Base-by-base conservation (phyloP, 2,113 vertebrate species). In the Ptychochromis oligacanthus region DNA sequence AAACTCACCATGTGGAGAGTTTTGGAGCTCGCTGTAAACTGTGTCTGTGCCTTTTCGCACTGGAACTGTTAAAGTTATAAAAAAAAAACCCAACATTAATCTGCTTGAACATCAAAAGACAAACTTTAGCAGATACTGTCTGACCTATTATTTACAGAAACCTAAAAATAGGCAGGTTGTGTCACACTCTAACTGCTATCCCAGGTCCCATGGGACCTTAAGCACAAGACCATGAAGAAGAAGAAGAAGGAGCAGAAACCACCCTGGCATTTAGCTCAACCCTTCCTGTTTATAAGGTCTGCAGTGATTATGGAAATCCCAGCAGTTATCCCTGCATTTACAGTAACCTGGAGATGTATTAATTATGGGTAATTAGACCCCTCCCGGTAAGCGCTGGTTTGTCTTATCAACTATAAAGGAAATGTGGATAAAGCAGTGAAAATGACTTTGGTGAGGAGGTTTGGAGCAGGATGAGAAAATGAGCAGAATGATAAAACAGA, bases 1-100 rank as follows among this genome's bases (percentile, higher is more conserved):
- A 36, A 43, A 89, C 93, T 94, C 88, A 96, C 95, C 95, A 38
- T 87, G 86, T 62, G 90, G 59, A 70, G 92, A 64, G 77, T 92
- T 95, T 83, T 95, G 94, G 62, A 96, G 93, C 88, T 96, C 96
- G 40, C 93, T 96, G 95, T 96, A 96, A 54, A 96, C 95, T 0
- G 96, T 96, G 57, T 96, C 95, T 17, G 95, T 96, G 77, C 95
- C 95, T 94, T 93, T 95, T 77, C 74, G 95, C 80, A 93, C 31
- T 4, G 91, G 94, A 86, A 76, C 95, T 96, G 92, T 67, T 65
- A 4, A 88, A 26, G 17, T 36, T n/a, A n/a, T n/a, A n/a, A n/a
- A 24, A 88, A 77, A 81, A 75, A n/a, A 84, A 87, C n/a, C n/a
- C n/a, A 55, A 88, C 58, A 83, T 90, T 67, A 88, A 75, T 31